Conservation (phyloP, 2,888 invertebrate species). For the Lamproptera curius region DNA sequence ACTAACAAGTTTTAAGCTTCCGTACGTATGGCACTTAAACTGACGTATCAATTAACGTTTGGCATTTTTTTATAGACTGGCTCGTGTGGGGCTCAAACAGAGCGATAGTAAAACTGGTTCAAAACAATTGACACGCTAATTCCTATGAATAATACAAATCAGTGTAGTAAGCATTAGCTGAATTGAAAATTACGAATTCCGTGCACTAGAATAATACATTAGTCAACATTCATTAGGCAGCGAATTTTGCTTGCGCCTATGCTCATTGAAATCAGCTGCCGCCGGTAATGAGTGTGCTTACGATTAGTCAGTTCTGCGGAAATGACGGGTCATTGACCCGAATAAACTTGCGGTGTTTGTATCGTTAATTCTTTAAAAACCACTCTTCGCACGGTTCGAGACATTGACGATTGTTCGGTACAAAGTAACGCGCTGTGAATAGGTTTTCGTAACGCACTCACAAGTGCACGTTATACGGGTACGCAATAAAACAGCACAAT, state of each 20-base stretch:
- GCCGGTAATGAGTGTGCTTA: conserved; percentile 1
- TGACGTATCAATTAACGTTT: too few species aligned
- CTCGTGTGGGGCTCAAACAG: too few species aligned
- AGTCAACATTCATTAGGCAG: background rate
- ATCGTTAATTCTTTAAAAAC: background rate
- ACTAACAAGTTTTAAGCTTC: too few species aligned
- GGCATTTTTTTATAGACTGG: too few species aligned
- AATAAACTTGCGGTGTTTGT: conserved; percentile 6
- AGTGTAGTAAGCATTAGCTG: background rate
- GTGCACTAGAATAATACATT: background rate
- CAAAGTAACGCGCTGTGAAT: conserved; percentile 12
- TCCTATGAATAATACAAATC: too few species aligned
- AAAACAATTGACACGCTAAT: too few species aligned
- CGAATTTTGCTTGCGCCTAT: background rate
- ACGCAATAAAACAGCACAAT: conserved; percentile 8
- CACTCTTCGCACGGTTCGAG: conserved; percentile 15
- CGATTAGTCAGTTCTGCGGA: conserved; percentile 11
- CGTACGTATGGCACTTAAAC: too few species aligned
- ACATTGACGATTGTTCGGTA: conserved; percentile 3
- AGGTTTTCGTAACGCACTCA: conserved; percentile 8
- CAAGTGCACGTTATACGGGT: conserved; percentile 2
- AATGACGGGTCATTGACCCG: conserved; percentile 12
- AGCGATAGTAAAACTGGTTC: too few species aligned
- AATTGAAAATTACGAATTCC: background rate
- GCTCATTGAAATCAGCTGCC: conserved; percentile 8